These are phyloP conservation scores for Pelochelys cantorii DNA, from an alignment of 2,797 vertebrate species.

Conservation along the genomic window DNA sequence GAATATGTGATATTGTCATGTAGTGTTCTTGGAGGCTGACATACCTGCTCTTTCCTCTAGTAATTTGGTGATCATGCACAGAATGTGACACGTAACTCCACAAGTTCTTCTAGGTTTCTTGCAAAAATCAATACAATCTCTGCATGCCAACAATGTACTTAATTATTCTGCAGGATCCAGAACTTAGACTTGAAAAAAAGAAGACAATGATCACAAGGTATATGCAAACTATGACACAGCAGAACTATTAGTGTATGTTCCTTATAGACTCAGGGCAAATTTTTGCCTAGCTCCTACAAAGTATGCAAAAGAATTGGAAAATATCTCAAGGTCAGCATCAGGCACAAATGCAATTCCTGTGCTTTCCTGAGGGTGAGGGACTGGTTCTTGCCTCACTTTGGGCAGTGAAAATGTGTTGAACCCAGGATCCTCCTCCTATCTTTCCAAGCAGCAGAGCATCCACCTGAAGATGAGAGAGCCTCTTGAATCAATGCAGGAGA, in stretches of 20 bases:
- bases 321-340: not conserved
- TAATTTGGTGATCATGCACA: not conserved
- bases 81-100: not conserved
- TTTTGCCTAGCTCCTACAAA: not conserved
- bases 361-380: not conserved
- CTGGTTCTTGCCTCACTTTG: not conserved
- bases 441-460: rapidly evolving
- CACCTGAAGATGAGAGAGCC: not conserved
- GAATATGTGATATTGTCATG: not conserved
- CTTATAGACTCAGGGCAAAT: not conserved
- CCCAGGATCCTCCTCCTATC: not conserved
- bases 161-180: not conserved
- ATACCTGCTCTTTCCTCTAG: not conserved
- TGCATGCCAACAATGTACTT: not conserved
- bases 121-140: not conserved
- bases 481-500: not conserved
- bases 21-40: not conserved
- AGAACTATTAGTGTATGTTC: not conserved
- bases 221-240: not conserved
- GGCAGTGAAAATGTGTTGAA: not conserved
- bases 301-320: not conserved
- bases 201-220: not conserved
- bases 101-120: not conserved
- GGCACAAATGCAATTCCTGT: not conserved
- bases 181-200: not conserved